Evolutionary conservation across 2,113 vertebrate genomes (phyloP), one percentile per base, ranked within the genome.

Genomic region (Caretta caretta): DNA sequence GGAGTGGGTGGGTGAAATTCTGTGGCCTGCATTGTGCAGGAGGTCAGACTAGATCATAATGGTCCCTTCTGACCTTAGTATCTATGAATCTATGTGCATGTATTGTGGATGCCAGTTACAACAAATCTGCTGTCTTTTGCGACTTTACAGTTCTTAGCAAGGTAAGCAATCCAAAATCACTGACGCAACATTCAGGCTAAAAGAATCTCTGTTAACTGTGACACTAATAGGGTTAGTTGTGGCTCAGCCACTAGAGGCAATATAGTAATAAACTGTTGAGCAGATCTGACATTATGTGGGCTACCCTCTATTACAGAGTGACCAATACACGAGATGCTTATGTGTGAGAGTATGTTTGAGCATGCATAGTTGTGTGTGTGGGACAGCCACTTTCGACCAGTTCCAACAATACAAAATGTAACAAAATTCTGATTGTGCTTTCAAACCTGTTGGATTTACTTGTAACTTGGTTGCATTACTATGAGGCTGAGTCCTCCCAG

Each of bases 61-160:
- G 42, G 42, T 42, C 42, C 42, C 42, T 42, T 42, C 42, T 42
- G 42, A 42, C 42, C 42, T 42, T 42, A 42, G 42, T 42, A 42
- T 42, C 42, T 42, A 42, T 42, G 42, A 42, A 42, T 42, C 42
- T 10, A 78, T 2, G 3, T 76, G 19, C 1, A 0, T 3, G 38
- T 72, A 8, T 62, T 31, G 1, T 31, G 35, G 62, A n/a, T 69
- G 62, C 35, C 17, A n/a, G 8, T 69, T 38, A 3, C 87, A 57
- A 86, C 56, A 49, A 2, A 0, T 31, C 1, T 31, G 3, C 1
- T 49, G 5, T 46, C 69, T 53, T 10, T 9, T 31, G 69, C 86
- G 72, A 80, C 46, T 14, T 82, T 14, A 25, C 12, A 24, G 38
- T 76, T 76, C 38, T 76, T 46, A 46, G 38, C 20, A 76, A 46